Evolutionary conservation across 2,113 vertebrate genomes (phyloP), one percentile per base, ranked within the genome.

Genomic region (Polypterus senegalus): DNA sequence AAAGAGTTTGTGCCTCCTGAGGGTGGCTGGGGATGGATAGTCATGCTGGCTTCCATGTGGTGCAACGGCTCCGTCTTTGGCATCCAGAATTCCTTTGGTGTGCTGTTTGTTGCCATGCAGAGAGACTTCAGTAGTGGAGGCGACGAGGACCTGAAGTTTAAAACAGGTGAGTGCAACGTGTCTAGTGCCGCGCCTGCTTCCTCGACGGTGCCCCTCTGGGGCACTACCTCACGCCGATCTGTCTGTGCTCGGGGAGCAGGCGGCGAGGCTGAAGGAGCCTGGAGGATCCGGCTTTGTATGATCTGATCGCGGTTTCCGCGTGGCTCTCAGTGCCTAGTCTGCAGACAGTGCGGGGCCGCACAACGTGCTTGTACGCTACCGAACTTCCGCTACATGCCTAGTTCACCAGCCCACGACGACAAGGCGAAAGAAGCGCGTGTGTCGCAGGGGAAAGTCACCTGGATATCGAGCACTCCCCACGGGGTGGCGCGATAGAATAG

Each of bases 31-130:
- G 94, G 95, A 3, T 98, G 95, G 95, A 27, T 95, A 61, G 94
- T 98, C 75, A 95, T 97, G 93, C 74, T 98, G 71, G 86, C 93
- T 4, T 83, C 95, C 69, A 96, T 97, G 94, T 98, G 95, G 95
- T 97, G 93, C 67, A 97, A 98, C 72, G 95, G 95, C 8, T 83
- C 95, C 3, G 92, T 98, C 61, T 97, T 97, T 65, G 95, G 94
- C 47, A 93, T 98, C 87, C 95, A 97, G 83, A 98, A 97, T 78
- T 79, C 93, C 0, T 93, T 91, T 71, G 95, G 94, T 1, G 76
- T 98, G 45, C 79, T 98, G 44, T 97, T 91, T 78, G 77, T 92
- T 52, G 83, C 78, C 54, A 83, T 97, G 58, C 83, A 94, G 9
- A 5, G 69, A 4, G 85, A 88, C 77, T 97, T 94, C 65, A 88